Evolutionary conservation across 2,888 invertebrate species (phyloP).

Genomic region (Scaptomyza reducta): DNA sequence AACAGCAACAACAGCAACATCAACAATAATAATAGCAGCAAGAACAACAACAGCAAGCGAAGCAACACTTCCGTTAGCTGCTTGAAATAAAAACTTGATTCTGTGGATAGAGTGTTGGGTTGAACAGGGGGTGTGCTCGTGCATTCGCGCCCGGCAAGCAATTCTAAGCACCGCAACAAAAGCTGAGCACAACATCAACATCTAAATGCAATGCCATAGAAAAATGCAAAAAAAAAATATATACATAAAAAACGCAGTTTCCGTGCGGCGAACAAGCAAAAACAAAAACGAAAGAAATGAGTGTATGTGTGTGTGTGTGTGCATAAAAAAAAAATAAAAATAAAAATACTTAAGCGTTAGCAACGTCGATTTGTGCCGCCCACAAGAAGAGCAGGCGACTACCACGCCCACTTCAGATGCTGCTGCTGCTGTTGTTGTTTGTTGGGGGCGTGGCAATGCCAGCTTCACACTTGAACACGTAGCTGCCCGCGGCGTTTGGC

Average conservation of each 20-base stretch:
- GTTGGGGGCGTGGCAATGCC: conserved; percentile 66
- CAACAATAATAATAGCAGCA: conserved; percentile 14
- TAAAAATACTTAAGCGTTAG: conserved; percentile 65
- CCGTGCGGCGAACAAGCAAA: conserved; percentile 55
- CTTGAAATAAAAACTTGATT: conserved; percentile 78
- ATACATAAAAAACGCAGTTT: conserved; percentile 66
- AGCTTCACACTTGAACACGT: conserved; percentile 79
- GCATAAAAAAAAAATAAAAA: conserved; percentile 32
- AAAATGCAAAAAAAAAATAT: conserved; percentile 52
- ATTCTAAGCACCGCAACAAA: conserved; percentile 77
- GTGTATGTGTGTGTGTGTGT: conserved; percentile 2
- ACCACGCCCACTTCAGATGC: conserved; percentile 12
- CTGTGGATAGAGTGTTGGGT: conserved; percentile 27
- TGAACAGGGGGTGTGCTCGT: neutral
- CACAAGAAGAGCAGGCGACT: conserved; percentile 37
- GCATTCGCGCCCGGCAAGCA: conserved; percentile 37
- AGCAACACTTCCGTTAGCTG: conserved; percentile 75
- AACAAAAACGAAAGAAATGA: conserved; percentile 35
- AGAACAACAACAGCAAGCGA: conserved; percentile 25
- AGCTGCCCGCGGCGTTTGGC: conserved; percentile 62
- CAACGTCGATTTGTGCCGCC: conserved; percentile 73
- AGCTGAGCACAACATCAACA: conserved; percentile 70
- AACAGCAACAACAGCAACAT: conserved; percentile 14
- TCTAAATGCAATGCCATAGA: conserved; percentile 74
- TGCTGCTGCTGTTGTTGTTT: conserved; percentile 16